phyloP scores from a whole-genome alignment of 2,113 vertebrate genomes.

The Pangasianodon gigas region DNA sequence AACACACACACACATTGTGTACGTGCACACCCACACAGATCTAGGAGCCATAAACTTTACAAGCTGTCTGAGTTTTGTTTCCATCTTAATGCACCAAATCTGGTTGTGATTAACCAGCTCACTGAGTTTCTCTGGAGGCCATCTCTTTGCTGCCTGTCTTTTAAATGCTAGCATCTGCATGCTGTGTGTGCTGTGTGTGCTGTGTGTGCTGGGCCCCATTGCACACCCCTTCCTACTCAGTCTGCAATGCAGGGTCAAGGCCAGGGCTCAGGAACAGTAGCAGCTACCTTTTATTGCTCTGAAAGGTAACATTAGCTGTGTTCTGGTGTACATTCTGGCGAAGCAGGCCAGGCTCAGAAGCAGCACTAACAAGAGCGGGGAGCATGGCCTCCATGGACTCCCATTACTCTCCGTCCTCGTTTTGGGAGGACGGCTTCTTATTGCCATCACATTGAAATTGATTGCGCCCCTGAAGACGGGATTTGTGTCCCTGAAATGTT shows the following conservation, averaged over 20 bases:
- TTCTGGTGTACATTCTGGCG: conserved; percentile 32
- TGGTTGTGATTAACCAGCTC: conserved; percentile 74
- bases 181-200: conserved; percentile 12
- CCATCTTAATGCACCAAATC: conserved; percentile 70
- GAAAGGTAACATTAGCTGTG: conserved; percentile 51
- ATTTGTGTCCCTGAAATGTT: conserved; percentile 21
- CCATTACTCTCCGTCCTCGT: conserved; percentile 25
- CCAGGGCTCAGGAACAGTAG: conserved; percentile 39
- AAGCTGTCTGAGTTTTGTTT: conserved; percentile 67
- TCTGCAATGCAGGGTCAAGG: conserved; percentile 42
- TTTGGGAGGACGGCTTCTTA: not conserved
- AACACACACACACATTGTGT: conserved; percentile 5
- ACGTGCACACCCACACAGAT: not conserved
- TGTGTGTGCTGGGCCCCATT: not conserved
- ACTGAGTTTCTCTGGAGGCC: conserved; percentile 60
- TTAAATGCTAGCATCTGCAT: conserved; percentile 68
- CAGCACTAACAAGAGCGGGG: conserved; percentile 40
- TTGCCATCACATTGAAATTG: not conserved
- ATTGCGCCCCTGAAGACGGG: conserved; percentile 25
- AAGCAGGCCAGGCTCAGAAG: not conserved
- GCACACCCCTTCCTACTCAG: not conserved
- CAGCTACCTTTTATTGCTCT: conserved; percentile 51
- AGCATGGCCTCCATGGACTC: conserved; percentile 41
- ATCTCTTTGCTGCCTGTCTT: conserved; percentile 64
- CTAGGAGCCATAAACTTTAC: conserved; percentile 64